phyloP scores from a whole-genome alignment of 2,888 invertebrate species.

The Metopia argyrocephala region DNA sequence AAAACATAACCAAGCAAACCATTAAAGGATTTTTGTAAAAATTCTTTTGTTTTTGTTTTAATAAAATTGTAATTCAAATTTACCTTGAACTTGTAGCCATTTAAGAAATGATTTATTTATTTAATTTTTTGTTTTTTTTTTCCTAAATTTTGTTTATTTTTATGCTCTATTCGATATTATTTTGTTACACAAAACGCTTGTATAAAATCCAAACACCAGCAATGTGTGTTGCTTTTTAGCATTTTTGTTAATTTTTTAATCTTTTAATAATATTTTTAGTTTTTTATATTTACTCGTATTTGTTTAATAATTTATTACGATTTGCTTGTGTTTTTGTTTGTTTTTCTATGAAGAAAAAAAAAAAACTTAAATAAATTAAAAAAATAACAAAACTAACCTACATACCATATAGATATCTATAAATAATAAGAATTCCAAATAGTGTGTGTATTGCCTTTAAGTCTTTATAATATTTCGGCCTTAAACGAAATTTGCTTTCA shows the following conservation, averaged over 20 bases:
- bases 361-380: neutral
- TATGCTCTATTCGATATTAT: neutral
- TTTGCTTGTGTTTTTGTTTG: conserved; percentile 17
- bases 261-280: neutral
- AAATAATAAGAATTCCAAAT: conserved; percentile 58
- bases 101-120: conserved; percentile 30
- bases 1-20: conserved; percentile 81
- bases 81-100: conserved; percentile 38
- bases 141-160: neutral
- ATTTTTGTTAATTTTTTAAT: neutral
- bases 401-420: no score
- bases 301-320: conserved; percentile 14
- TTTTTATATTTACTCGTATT: conserved; percentile 27
- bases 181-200: neutral
- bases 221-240: no score
- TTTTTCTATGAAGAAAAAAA: conserved; percentile 7
- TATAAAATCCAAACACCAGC: neutral
- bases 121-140: conserved; percentile 18
- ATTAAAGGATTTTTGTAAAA: conserved; percentile 80
- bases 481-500: no score
- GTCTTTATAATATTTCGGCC: neutral
- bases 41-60: neutral
- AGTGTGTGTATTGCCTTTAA: conserved; percentile 15
- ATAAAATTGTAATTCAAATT: neutral
- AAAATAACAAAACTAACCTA: conserved; percentile 26